A percentile compares a stretch with the other conserved stretches of the same genome.
phyloP scores from a whole-genome alignment of 2,888 invertebrate genomes.

The Ferrisia virgata region DNA sequence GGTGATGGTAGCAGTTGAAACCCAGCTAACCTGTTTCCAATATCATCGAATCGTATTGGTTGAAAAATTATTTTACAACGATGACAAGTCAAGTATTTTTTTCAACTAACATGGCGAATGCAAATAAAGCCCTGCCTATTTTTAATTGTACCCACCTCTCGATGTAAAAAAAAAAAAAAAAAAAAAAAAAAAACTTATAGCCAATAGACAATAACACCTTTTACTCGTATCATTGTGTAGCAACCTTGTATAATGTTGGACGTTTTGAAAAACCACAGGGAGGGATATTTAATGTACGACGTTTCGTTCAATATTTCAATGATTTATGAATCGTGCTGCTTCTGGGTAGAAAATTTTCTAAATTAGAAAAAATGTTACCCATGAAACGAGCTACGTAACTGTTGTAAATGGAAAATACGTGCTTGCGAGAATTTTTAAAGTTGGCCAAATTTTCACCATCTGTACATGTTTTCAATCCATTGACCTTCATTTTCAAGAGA shows the following conservation, averaged over 20 bases:
- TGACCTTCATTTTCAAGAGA: background rate
- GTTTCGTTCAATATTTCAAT: background rate
- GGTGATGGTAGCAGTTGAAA: too few relatives aligned
- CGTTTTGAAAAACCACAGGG: background rate
- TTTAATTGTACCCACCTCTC: too few relatives aligned
- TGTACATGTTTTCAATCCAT: background rate
- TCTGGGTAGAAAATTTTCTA: background rate
- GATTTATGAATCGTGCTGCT: background rate
- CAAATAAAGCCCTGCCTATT: too few relatives aligned
- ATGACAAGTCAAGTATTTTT: too few relatives aligned
- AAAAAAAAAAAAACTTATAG: background rate
- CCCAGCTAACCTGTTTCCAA: too few relatives aligned
- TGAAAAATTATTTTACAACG: too few relatives aligned
- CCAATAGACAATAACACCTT: background rate
- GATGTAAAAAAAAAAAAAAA: too few relatives aligned
- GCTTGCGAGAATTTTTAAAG: background rate
- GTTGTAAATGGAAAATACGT: background rate
- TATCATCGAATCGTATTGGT: too few relatives aligned
- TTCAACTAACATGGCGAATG: too few relatives aligned
- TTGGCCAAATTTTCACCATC: background rate
- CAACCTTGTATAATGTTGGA: too few relatives aligned
- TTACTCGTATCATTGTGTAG: too few relatives aligned
- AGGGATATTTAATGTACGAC: background rate
- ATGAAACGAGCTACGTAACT: background rate
- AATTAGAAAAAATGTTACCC: background rate